These are phyloP conservation scores for Solenodon paradoxus DNA, from an alignment of 2,113 vertebrate genomes.

Conservation along the genomic window DNA sequence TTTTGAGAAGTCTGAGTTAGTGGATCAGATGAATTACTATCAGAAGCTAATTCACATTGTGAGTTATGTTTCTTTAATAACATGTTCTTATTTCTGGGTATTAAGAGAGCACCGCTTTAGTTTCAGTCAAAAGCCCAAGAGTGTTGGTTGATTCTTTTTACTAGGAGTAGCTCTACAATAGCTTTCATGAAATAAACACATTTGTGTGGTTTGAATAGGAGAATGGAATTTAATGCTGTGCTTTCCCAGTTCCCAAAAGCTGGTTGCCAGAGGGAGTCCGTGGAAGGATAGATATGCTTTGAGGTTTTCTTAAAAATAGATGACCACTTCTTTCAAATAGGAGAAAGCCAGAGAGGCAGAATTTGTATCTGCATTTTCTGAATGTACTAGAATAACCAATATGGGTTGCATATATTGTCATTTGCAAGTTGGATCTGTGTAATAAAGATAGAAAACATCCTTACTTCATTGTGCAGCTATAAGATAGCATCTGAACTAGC, in stretches of 20 bases:
- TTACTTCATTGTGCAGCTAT: not conserved
- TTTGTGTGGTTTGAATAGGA: not conserved
- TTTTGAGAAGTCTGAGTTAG: conserved; percentile 7
- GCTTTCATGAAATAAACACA: conserved; percentile 35
- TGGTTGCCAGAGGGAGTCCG: not conserved
- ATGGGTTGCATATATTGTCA: not conserved
- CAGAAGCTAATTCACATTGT: conserved; percentile 30
- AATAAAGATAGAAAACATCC: not conserved
- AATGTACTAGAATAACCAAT: not conserved
- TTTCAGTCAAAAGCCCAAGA: not conserved
- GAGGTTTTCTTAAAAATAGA: not conserved
- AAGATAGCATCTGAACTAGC: not conserved
- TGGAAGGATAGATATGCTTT: not conserved
- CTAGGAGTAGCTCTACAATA: not conserved
- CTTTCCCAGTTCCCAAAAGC: not conserved
- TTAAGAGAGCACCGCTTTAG: not conserved
- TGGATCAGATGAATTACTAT: conserved; percentile 42
- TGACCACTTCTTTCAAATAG: not conserved
- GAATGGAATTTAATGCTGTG: not conserved
- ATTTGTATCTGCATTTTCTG: not conserved
- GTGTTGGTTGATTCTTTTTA: not conserved
- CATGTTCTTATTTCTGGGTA: not conserved
- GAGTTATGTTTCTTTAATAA: not conserved
- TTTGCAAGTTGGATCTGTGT: not conserved
- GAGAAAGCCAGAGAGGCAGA: not conserved